Base-by-base conservation (phyloP, 2,888 invertebrate species). In the Tipula lateralis region DNA sequence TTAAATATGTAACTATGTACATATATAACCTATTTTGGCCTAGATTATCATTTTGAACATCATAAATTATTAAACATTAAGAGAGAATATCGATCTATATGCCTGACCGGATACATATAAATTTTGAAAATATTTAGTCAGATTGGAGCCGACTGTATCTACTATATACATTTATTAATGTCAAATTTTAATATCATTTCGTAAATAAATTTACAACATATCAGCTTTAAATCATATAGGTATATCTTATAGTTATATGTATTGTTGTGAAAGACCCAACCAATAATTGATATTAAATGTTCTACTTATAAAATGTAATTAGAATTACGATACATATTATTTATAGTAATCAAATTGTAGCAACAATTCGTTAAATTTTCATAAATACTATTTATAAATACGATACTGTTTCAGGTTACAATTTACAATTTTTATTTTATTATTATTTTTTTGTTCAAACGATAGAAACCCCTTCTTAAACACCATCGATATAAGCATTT, bases 391-490 rank as follows among this genome's bases (percentile, higher is more conserved):
- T 36, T 32, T 32, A 16, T 44, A 44, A 16, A 34, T 34, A 50
- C 16, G 7, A n/a, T 44, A 44, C n/a, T n/a, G 66, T 66, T 66
- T 24, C 24, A 16, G 16, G 16, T 50, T 66, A 66, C 66, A 24
- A 24, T 66, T 66, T 66, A 66, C 24, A 24, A 12, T 66, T 66
- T 24, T 66, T 16, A 3, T 19, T 50, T 16, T 66, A 66, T 9
- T 66, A 66, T 19, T 9, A 24, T 9, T 24, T 66, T 24, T 66
- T 66, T 66, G n/a, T n/a, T 44, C 44, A 24, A 66, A 66, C 66
- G 66, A 66, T 66, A 66, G 66, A 66, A 66, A 66, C 66, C 66
- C 66, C 66, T 66, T 66, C 66, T 66, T 24, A 66, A 66, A 66
- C 66, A 24, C 7, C 66, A 66, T n/a, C 66, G 66, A 24, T 7